Evolutionary conservation across 2,797 vertebrate genomes (phyloP).

Genomic region (Caiman crocodilus): DNA sequence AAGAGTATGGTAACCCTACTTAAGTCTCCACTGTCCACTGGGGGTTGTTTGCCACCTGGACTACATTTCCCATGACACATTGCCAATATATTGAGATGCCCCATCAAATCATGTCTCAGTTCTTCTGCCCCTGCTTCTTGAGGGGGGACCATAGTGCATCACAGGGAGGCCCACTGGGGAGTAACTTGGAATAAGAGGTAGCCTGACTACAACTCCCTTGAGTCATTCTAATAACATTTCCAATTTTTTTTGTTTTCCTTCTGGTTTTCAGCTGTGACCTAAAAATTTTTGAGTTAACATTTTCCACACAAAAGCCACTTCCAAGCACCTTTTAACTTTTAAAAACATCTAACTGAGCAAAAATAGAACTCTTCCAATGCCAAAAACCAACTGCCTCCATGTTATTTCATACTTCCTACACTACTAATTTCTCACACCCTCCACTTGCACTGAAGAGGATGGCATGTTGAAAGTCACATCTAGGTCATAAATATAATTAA

Average conservation of each 20-base stretch:
- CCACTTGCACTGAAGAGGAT: neutral
- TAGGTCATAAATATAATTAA: neutral
- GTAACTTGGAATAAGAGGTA: neutral
- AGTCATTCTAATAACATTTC: neutral
- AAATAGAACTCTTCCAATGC: no score
- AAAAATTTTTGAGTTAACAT: neutral
- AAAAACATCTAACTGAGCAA: no score
- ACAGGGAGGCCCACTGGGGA: neutral
- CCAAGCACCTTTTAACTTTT: neutral
- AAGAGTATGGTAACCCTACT: no score
- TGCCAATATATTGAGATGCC: no score
- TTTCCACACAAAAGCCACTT: neutral
- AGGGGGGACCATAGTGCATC: neutral
- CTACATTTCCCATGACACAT: neutral
- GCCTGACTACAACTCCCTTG: neutral
- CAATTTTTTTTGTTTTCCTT: neutral
- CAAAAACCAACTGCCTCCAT: no score
- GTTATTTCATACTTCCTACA: neutral
- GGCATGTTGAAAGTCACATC: neutral
- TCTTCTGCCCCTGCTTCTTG: neutral
- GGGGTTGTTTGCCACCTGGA: neutral
- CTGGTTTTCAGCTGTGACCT: neutral
- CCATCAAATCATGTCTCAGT: no score
- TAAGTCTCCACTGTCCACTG: neutral
- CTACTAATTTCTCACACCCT: neutral